Evolutionary conservation across 2,888 invertebrate genomes (phyloP), one percentile per base, ranked within the genome.

Genomic region (Tetheella fluctuosa): DNA sequence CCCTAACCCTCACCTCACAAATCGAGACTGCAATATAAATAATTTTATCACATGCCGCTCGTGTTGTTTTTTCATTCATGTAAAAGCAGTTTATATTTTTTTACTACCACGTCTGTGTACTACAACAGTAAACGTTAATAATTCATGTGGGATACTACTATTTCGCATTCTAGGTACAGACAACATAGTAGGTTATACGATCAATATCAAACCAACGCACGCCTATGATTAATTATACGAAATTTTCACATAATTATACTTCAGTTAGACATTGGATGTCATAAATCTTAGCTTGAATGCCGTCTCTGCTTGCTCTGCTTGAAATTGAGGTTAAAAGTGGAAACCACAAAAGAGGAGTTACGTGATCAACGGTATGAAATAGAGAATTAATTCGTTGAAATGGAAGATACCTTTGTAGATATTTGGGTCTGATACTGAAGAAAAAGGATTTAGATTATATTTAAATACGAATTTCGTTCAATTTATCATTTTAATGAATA

Each of bases 201-300:
- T 79, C 79, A 73, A 76, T 75, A 75, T 57, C 61, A 64, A 68
- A 65, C 67, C 68, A 52, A 62, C 68, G 62, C 59, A 61, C 68
- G 63, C 59, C 60, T 64, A 67, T 79, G 76, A 79, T 79, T 80
- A 80, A 80, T 79, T 79, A 75, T 74, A 69, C 69, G 60, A 72
- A 75, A 79, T 74, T 71, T 73, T 70, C 76, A 71, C 74, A 75
- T 77, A 76, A 74, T 80, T 79, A 71, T 70, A 76, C 73, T 73
- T 65, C 63, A 54, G 61, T 64, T 64, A 65, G 76, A 69, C 69
- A 70, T 67, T 69, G 69, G 72, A 73, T 73, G 71, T 70, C 70
- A 76, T 81, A 81, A 81, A 80, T 82, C 78, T 79, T 76, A 64
- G 56, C 68, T 65, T 75, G 76, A 80, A 79, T 77, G 65, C 71